phyloP scores from a whole-genome alignment of 2,888 invertebrate species.

The Leucoptera coffeella region DNA sequence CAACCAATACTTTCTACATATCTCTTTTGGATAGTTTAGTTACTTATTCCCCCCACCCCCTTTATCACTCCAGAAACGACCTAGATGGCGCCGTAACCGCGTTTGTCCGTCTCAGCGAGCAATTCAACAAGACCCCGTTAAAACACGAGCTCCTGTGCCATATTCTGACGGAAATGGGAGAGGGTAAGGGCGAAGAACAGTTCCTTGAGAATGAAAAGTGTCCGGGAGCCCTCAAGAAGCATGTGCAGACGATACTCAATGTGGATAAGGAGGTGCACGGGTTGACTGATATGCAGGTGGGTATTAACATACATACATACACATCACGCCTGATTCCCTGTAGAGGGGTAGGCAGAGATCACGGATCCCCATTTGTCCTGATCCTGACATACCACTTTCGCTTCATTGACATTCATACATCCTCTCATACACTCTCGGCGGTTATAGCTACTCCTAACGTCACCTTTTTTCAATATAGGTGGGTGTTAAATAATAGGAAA shows the following conservation, averaged over 20 bases:
- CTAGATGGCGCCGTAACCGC: slow-evolving; percentile 48
- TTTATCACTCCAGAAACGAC: slow-evolving; percentile 23
- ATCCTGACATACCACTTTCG: too few species aligned
- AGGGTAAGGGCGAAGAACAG: slow-evolving; percentile 22
- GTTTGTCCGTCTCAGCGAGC: slow-evolving; percentile 35
- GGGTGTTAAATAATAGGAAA: too few species aligned
- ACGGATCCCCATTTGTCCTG: too few species aligned
- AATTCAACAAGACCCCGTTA: slow-evolving; percentile 57
- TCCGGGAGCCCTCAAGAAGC: slow-evolving; percentile 16
- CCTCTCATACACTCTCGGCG: too few species aligned
- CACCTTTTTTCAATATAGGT: too few species aligned
- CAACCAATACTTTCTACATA: too few species aligned
- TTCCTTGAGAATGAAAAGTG: slow-evolving; percentile 20
- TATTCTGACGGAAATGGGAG: slow-evolving; percentile 20
- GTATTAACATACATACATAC: slow-evolving; percentile 1
- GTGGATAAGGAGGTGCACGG: slow-evolving; percentile 28
- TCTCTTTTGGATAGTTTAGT: too few species aligned
- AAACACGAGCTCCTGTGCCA: slow-evolving; percentile 56
- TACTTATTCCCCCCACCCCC: too few species aligned
- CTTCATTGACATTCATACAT: too few species aligned
- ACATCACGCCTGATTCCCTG: not conserved
- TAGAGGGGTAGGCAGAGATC: not conserved
- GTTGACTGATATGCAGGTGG: slow-evolving; percentile 28
- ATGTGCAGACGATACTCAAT: slow-evolving; percentile 21
- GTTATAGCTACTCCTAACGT: too few species aligned